A percentile compares a stretch with the other conserved stretches of the same genome.
Conservation (phyloP, 2,888 invertebrate genomes). For the Leucoma salicis region DNA sequence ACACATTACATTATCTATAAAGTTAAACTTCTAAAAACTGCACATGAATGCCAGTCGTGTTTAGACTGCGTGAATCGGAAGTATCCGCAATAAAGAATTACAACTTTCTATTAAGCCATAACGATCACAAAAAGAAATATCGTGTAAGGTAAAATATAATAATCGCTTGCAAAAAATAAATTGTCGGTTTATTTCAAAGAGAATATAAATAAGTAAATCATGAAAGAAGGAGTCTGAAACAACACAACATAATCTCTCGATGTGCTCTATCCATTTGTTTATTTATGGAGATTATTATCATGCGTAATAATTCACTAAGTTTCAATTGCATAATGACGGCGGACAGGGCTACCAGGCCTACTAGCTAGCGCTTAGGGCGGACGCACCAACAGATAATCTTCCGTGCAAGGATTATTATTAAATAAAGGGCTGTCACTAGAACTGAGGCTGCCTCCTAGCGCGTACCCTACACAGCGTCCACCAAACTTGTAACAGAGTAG, state of each 20-base stretch:
- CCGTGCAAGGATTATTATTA: slow-evolving; percentile 70
- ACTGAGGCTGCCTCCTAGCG: slow-evolving; percentile 46
- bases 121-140: not conserved
- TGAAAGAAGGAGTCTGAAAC: slow-evolving; percentile 26
- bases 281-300: slow-evolving; percentile 79
- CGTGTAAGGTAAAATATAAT: not conserved
- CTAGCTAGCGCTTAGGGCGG: slow-evolving; percentile 59
- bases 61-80: not conserved
- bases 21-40: too few relatives aligned
- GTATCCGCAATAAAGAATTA: not conserved
- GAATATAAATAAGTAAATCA: slow-evolving; percentile 11
- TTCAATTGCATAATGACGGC: slow-evolving; percentile 82
- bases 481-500: slow-evolving; percentile 23
- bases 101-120: slow-evolving; percentile 2
- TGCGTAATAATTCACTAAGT: slow-evolving; percentile 81
- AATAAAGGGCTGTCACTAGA: slow-evolving; percentile 68
- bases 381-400: slow-evolving; percentile 69
- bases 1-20: too few relatives aligned
- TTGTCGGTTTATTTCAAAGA: slow-evolving; percentile 4
- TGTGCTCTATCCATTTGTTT: slow-evolving; percentile 66
- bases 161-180: slow-evolving; percentile 2
- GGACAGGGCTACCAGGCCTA: slow-evolving; percentile 67
- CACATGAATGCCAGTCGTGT: not conserved
- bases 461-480: slow-evolving; percentile 28
- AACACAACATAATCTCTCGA: slow-evolving; percentile 51